Percentiles rank a stretch among this genome's conserved stretches.
Conservation (phyloP, 2,888 invertebrate genomes). For the Acanthococcus lagerstroemiae region DNA sequence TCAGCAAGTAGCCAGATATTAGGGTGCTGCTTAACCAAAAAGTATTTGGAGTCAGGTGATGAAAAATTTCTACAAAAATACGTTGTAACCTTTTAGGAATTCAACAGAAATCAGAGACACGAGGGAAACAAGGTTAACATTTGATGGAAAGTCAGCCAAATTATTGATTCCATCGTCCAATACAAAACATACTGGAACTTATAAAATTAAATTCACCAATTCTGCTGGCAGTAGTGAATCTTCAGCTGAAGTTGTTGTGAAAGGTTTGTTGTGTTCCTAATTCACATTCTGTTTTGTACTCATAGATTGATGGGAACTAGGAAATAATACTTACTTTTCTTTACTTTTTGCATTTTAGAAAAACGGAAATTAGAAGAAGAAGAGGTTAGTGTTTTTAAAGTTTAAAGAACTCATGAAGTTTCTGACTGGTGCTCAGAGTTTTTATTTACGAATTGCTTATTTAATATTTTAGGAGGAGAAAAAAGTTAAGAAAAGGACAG, state of each 20-base stretch:
- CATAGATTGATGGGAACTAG: no score
- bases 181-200: slow-evolving; percentile 66
- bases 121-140: slow-evolving; percentile 64
- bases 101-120: slow-evolving; percentile 42
- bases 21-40: no score
- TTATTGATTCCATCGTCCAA: slow-evolving; percentile 66
- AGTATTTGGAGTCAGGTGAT: no score
- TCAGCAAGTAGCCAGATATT: no score
- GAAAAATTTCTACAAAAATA: no score
- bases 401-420: background rate
- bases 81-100: slow-evolving; percentile 37
- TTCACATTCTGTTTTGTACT: background rate
- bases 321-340: background rate
- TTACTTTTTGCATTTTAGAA: slow-evolving; percentile 33
- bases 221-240: slow-evolving; percentile 85
- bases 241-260: slow-evolving; percentile 52
- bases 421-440: no score
- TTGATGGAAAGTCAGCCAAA: slow-evolving; percentile 71
- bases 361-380: slow-evolving; percentile 41
- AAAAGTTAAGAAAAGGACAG: slow-evolving; percentile 7
- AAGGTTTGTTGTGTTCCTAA: slow-evolving; percentile 8
- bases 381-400: slow-evolving; percentile 36
- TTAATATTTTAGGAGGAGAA: slow-evolving; percentile 1
- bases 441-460: background rate
- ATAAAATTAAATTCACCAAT: slow-evolving; percentile 78